Evolutionary conservation across 2,888 invertebrate species (phyloP), one percentile per base, ranked within the genome.

Genomic region (Choristoneura rosaceana): DNA sequence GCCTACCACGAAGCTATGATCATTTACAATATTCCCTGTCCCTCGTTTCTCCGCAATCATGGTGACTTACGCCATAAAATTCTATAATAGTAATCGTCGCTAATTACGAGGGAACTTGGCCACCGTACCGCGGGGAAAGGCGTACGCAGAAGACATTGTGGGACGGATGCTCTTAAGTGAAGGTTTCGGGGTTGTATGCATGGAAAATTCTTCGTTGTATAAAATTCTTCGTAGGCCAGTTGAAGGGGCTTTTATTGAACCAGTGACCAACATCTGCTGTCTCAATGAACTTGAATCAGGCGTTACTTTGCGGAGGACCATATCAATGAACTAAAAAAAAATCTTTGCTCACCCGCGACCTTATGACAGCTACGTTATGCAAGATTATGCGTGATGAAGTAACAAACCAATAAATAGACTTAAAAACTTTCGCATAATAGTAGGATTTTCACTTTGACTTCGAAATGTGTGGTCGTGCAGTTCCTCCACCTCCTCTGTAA

Each of bases 61-160:
- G 79, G 79, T 70, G 58, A 59, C 74, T 76, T 69, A 70, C 60
- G 68, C 76, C 78, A 78, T 81, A 81, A 82, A 81, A 82, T 82
- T 82, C 81, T 81, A 82, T 80, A 82, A 83, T 81, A 73, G 76
- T 79, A 77, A 83, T 83, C 80, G 79, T 77, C 61, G 76, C 76
- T 88, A 88, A 88, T 87, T 85, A 80, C 81, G 67, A 74, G 65
- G 80, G 78, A 84, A 80, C 79, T 80, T 84, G 84, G 84, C 82
- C 82, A 85, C 83, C 85, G 78, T 87, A 86, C 82, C 85, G 84
- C 77, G 50, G 65, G 68, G 74, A 71, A 68, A 71, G 71, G 61
- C 38, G 55, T 61, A 62, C 60, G 15, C 15, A 55, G 62, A 50
- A 69, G 9, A 52, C 25, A 33, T 52, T 52, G 64, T 15, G 15